Percentiles rank a stretch among this genome's conserved stretches.
Evolutionary conservation across 2,113 vertebrate genomes (phyloP).

Genomic region (Malurus elegans): DNA sequence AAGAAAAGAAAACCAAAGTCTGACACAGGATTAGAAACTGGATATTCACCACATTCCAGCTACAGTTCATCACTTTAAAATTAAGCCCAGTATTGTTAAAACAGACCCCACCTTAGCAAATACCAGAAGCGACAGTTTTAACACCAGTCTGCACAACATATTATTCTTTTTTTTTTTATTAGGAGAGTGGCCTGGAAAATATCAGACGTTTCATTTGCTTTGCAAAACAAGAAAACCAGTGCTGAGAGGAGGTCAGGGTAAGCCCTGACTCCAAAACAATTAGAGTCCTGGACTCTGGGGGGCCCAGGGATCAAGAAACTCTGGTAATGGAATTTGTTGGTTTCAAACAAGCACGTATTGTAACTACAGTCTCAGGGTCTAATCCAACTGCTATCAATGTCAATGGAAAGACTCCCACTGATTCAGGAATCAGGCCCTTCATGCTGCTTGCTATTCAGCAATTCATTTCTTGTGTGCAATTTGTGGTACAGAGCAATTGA

Average conservation of each 20-base stretch:
- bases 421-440: background rate
- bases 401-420: background rate
- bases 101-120: background rate
- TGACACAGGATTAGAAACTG: background rate
- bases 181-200: constrained; percentile 34
- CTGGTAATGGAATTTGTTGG: constrained; percentile 17
- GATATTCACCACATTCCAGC: background rate
- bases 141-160: background rate
- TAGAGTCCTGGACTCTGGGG: background rate
- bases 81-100: background rate
- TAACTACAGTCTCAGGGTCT: constrained; percentile 17
- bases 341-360: constrained; percentile 29
- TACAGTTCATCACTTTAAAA: constrained; percentile 20
- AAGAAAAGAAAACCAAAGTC: background rate
- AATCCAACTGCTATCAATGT: constrained; percentile 27
- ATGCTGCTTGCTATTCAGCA: background rate
- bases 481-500: constrained; percentile 1
- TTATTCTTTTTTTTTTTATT: background rate
- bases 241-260: background rate
- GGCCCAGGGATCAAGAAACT: constrained; percentile 16
- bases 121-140: constrained; percentile 3
- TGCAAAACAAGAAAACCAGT: background rate
- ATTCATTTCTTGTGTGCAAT: background rate
- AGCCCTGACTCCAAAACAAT: background rate
- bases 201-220: background rate